Percentiles rank a stretch among this genome's conserved stretches.
These are phyloP conservation scores for Ichneumoninae sp. DNA, from an alignment of 2,888 invertebrate species.

Conservation along the genomic window DNA sequence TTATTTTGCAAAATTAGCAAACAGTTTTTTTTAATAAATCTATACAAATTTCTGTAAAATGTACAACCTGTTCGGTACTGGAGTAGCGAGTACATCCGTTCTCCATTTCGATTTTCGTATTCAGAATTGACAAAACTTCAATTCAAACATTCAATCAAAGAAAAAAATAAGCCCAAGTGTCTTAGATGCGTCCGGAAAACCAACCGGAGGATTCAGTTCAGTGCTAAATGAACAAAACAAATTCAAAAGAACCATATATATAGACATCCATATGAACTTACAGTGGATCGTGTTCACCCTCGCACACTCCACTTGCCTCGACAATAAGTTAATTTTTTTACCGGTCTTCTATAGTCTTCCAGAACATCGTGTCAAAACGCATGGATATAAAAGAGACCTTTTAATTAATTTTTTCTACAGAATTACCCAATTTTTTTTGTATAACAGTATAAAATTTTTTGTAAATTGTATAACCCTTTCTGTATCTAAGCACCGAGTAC, in stretches of 20 bases:
- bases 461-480: no score
- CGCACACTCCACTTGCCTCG: background rate
- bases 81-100: background rate
- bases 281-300: constrained; percentile 34
- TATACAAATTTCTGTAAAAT: no score
- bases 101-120: background rate
- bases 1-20: background rate
- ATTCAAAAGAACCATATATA: background rate
- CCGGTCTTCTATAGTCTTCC: constrained; percentile 27
- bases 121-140: background rate
- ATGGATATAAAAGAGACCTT: background rate
- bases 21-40: background rate
- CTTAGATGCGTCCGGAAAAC: no score
- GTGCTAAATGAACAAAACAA: no score
- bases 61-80: no score
- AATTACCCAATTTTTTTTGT: background rate
- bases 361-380: constrained; percentile 48
- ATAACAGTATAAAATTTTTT: no score
- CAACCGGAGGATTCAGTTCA: no score
- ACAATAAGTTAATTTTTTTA: background rate
- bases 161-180: background rate
- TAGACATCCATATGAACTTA: constrained; percentile 1
- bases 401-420: background rate
- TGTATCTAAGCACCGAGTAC: no score
- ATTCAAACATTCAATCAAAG: no score